A percentile compares a stretch with the other conserved stretches of the same genome.
Conservation (phyloP, 2,113 vertebrate genomes). For the Triplophysa siluroides region DNA sequence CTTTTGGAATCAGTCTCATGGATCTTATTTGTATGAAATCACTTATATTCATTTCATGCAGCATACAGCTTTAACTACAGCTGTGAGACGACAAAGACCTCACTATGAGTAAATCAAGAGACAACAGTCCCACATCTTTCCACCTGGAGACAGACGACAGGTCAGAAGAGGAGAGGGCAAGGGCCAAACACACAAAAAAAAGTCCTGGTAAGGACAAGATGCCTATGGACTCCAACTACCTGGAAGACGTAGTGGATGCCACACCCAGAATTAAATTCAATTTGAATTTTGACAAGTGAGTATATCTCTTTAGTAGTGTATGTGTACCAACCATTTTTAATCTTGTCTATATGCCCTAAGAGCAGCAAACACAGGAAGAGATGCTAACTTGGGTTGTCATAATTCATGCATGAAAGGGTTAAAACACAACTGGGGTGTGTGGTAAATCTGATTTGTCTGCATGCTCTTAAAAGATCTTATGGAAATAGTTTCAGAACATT, state of each 20-base stretch:
- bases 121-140: constrained; percentile 63
- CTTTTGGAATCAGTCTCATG: not conserved
- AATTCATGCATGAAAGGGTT: not conserved
- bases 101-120: constrained; percentile 77
- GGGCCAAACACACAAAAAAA: constrained; percentile 46
- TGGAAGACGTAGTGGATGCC: constrained; percentile 72
- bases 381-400: too few species aligned
- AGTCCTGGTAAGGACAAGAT: constrained; percentile 67
- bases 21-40: not conserved
- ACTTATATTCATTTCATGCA: not conserved
- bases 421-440: not conserved
- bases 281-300: constrained; percentile 73
- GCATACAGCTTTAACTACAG: constrained; percentile 5
- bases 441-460: not conserved
- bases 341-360: too few species aligned
- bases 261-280: constrained; percentile 77
- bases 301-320: constrained; percentile 1
- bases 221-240: constrained; percentile 85
- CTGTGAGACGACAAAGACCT: constrained; percentile 15
- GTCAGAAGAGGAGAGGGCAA: constrained; percentile 62
- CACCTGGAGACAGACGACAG: constrained; percentile 69
- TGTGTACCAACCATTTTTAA: too few species aligned
- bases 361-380: too few species aligned
- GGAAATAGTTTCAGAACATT: not conserved
- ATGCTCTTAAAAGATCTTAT: not conserved